These are phyloP conservation scores for Syrmaticus mikado DNA, from an alignment of 2,113 vertebrate genomes.

Conservation along the genomic window DNA sequence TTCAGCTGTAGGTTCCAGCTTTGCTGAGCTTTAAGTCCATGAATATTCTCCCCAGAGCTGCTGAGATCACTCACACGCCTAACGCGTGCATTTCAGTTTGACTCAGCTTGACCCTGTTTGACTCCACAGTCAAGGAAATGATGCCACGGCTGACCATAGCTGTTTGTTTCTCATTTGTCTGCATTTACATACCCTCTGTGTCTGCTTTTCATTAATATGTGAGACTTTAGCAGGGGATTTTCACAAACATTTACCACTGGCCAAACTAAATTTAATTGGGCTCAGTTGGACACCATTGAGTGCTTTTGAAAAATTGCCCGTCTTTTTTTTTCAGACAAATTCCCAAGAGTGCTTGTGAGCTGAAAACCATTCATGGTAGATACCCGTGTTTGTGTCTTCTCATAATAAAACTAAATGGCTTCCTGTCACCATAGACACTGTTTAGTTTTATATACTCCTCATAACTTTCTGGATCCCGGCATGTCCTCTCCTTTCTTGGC, in stretches of 20 bases:
- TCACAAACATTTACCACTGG: slow-evolving; percentile 11
- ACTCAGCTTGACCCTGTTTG: slow-evolving; percentile 48
- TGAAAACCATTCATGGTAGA: background rate
- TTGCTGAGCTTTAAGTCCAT: slow-evolving; percentile 1
- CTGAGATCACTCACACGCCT: slow-evolving; percentile 37
- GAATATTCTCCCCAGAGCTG: slow-evolving; percentile 55
- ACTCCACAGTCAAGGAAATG: slow-evolving; percentile 33
- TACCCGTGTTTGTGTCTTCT: background rate
- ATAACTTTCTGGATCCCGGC: background rate
- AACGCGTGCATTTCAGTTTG: background rate
- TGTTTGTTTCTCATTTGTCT: slow-evolving; percentile 46
- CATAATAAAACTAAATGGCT: slow-evolving; percentile 21
- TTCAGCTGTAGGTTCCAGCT: slow-evolving; percentile 31
- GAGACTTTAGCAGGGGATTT: background rate
- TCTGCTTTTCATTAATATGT: slow-evolving; percentile 60
- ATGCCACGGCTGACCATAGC: slow-evolving; percentile 25
- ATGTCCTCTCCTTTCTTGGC: background rate
- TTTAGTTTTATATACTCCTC: background rate
- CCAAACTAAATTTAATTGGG: slow-evolving; percentile 52
- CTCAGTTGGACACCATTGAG: slow-evolving; percentile 17
- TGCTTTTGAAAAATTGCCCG: slow-evolving; percentile 28
- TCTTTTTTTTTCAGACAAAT: background rate
- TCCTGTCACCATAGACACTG: slow-evolving; percentile 23
- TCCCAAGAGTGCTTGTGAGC: background rate
- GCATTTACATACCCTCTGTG: slow-evolving; percentile 25